These are phyloP conservation scores for Sardinella longiceps DNA, from an alignment of 2,797 vertebrate genomes.

Conservation along the genomic window DNA sequence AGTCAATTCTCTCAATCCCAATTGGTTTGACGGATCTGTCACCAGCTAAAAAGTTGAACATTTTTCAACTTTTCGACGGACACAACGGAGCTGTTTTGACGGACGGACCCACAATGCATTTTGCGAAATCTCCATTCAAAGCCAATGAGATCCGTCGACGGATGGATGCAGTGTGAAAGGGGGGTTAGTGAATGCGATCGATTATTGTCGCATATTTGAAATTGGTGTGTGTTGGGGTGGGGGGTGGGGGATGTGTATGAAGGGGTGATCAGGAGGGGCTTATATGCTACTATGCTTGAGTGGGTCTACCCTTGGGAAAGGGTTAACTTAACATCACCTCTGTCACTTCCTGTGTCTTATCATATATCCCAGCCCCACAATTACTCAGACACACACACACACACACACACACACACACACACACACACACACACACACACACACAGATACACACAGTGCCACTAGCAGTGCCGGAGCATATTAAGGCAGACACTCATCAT, in stretches of 20 bases:
- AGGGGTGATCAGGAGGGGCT: neutral
- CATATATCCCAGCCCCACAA: neutral
- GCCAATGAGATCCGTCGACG: no score
- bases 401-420: slow-evolving; percentile 11
- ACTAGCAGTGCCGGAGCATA: slow-evolving; percentile 23
- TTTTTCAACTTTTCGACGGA: no score
- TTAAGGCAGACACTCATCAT: slow-evolving; percentile 17
- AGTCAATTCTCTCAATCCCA: no score
- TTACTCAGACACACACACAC: neutral
- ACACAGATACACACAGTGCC: slow-evolving; percentile 10
- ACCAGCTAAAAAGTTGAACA: no score
- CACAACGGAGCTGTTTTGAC: no score
- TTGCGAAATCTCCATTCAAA: no score
- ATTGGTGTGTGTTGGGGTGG: neutral
- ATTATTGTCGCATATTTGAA: no score
- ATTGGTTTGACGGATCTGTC: no score
- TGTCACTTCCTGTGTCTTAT: neutral
- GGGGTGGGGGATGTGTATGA: no score
- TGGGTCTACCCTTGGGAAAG: neutral
- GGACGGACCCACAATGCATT: no score
- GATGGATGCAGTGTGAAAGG: no score
- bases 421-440: neutral
- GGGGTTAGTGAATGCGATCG: no score
- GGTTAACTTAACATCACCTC: neutral
- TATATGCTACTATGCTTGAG: neutral